These are phyloP conservation scores for Synergus laeviventris DNA, from an alignment of 2,888 invertebrate genomes.

Conservation along the genomic window DNA sequence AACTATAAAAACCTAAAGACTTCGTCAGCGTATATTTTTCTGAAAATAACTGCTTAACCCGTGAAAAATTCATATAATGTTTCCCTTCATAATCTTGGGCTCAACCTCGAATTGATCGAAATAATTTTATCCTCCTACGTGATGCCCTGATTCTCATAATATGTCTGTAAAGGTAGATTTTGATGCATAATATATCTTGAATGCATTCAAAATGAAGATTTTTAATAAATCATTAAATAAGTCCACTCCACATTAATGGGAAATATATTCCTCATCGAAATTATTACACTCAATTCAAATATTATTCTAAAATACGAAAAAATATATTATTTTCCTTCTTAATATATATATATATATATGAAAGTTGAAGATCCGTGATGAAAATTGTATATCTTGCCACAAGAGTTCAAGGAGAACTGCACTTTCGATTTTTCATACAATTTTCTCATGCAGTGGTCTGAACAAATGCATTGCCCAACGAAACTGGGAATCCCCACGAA, in stretches of 20 bases:
- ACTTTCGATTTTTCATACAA: constrained; percentile 11
- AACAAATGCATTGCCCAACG: background rate
- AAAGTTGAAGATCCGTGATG: background rate
- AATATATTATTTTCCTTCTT: background rate
- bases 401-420: constrained; percentile 18
- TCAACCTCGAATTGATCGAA: constrained; percentile 2
- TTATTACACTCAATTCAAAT: background rate
- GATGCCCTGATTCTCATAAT: background rate
- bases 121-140: background rate
- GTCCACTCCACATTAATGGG: background rate
- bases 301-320: too few relatives aligned
- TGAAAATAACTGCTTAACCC: background rate
- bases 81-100: background rate
- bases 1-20: too few relatives aligned
- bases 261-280: background rate
- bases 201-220: background rate
- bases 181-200: background rate
- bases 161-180: background rate
- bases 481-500: constrained; percentile 25
- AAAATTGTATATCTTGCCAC: background rate
- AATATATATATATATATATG: background rate
- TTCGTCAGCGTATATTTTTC: background rate
- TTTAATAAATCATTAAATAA: background rate
- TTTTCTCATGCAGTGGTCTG: background rate
- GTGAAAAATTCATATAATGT: background rate